phyloP scores from a whole-genome alignment of 1,140 invertebrate genomes.

The Macrostomum lignano region DNA sequence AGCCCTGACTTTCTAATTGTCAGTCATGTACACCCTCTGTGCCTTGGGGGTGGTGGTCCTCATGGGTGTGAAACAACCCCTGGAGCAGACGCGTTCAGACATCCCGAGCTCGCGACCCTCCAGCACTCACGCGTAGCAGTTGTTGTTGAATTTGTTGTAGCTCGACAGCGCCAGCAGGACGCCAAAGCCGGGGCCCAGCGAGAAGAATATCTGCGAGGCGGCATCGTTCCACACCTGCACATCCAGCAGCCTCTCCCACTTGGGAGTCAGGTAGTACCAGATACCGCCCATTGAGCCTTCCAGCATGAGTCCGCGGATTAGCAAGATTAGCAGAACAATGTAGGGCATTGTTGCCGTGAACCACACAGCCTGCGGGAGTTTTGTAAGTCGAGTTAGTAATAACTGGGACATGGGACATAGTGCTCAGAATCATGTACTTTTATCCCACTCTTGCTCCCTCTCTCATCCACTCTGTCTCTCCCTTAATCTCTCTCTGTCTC shows the following conservation, averaged over 20 bases:
- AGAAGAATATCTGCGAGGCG: slow-evolving; percentile 89
- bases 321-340: slow-evolving; percentile 8
- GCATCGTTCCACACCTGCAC: slow-evolving; percentile 77
- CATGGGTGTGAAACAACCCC: too few relatives aligned
- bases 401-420: too few relatives aligned
- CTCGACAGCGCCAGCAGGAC: slow-evolving; percentile 76
- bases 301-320: slow-evolving; percentile 48
- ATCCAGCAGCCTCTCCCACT: slow-evolving; percentile 8
- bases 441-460: too few relatives aligned
- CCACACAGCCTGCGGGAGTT: slow-evolving; percentile 10
- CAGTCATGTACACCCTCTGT: too few relatives aligned
- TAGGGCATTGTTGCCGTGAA: slow-evolving; percentile 10
- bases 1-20: too few relatives aligned
- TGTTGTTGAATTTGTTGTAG: slow-evolving; percentile 90
- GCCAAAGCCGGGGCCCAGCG: slow-evolving; percentile 77
- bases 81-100: too few relatives aligned
- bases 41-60: too few relatives aligned
- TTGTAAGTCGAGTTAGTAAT: too few relatives aligned
- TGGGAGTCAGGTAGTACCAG: slow-evolving; percentile 9
- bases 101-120: too few relatives aligned
- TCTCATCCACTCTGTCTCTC: too few relatives aligned
- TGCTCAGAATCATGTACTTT: too few relatives aligned
- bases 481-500: too few relatives aligned
- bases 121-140: slow-evolving; percentile 36
- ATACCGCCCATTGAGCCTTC: slow-evolving; percentile 17